Conservation (phyloP, 1,140 invertebrate species). For the Caenorhabditis latens region DNA sequence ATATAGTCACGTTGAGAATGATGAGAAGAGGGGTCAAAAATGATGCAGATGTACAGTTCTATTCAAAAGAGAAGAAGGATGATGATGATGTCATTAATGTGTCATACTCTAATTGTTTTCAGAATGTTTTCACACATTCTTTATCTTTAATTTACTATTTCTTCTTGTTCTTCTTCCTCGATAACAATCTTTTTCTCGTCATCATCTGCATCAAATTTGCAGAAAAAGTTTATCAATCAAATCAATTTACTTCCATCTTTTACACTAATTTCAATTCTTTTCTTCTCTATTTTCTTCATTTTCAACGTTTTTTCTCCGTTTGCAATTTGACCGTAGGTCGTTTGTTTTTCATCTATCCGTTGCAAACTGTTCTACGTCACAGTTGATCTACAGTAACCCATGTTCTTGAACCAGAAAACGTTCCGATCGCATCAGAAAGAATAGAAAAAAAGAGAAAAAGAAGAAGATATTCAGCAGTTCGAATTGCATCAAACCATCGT, state of each 20-base stretch:
- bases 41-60: conserved; percentile 23
- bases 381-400: conserved; percentile 17
- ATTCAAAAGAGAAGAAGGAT: too few species aligned
- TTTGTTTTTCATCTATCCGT: background rate
- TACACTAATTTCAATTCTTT: conserved; percentile 9
- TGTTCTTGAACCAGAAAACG: background rate
- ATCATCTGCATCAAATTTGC: background rate
- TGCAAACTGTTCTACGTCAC: background rate
- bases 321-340: background rate
- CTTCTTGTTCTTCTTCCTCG: background rate
- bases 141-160: background rate
- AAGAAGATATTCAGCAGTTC: background rate
- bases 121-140: too few species aligned
- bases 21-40: background rate
- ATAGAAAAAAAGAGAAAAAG: background rate
- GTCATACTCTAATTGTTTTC: background rate
- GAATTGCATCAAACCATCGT: background rate
- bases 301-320: background rate
- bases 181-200: background rate
- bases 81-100: background rate
- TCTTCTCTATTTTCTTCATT: background rate
- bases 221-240: conserved; percentile 30
- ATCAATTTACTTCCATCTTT: conserved; percentile 25
- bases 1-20: conserved; percentile 12
- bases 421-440: background rate